Conservation (phyloP, 2,888 invertebrate genomes). For the Drosophila niveifrons region DNA sequence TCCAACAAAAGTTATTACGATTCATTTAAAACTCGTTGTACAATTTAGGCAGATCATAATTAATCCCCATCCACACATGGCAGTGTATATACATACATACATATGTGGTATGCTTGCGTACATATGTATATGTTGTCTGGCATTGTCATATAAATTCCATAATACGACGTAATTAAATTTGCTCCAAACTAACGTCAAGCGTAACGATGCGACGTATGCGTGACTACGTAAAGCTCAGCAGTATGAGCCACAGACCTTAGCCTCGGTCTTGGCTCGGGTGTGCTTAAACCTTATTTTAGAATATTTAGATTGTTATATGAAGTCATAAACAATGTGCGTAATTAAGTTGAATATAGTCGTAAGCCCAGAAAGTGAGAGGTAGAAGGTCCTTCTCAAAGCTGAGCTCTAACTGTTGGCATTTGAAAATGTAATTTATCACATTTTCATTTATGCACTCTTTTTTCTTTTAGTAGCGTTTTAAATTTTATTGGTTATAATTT, state of each 20-base stretch:
- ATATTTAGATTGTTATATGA: slow-evolving; percentile 61
- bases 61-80: slow-evolving; percentile 66
- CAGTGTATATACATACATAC: slow-evolving; percentile 12
- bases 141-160: slow-evolving; percentile 84
- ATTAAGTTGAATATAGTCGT: slow-evolving; percentile 63
- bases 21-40: slow-evolving; percentile 79
- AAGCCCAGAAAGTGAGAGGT: slow-evolving; percentile 1
- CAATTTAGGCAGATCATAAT: slow-evolving; percentile 83
- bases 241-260: slow-evolving; percentile 48
- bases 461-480: slow-evolving; percentile 43
- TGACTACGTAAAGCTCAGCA: slow-evolving; percentile 70
- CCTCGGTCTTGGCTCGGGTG: slow-evolving; percentile 3
- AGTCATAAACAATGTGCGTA: slow-evolving; percentile 81
- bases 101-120: slow-evolving; percentile 18
- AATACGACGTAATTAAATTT: slow-evolving; percentile 84
- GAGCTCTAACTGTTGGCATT: slow-evolving; percentile 25
- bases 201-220: slow-evolving; percentile 42
- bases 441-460: not conserved
- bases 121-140: slow-evolving; percentile 51
- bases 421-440: slow-evolving; percentile 56
- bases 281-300: slow-evolving; percentile 23
- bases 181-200: slow-evolving; percentile 66
- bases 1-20: slow-evolving; percentile 83
- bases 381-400: slow-evolving; percentile 12
- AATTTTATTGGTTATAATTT: slow-evolving; percentile 78